Conservation (phyloP, 2,888 invertebrate species). For the Melieria omissa region DNA sequence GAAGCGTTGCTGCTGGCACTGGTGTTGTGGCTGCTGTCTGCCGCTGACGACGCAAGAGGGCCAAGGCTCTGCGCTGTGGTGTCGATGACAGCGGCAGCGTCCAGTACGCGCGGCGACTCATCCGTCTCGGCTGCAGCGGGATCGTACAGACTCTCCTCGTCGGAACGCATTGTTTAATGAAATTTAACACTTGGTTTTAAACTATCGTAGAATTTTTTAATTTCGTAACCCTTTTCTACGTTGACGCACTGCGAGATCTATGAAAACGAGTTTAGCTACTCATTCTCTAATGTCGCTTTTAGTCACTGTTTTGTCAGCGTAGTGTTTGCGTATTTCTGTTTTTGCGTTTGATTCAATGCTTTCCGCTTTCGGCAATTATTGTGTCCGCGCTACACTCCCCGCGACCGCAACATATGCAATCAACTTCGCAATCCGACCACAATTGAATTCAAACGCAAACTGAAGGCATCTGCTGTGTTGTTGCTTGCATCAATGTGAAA, state of each 20-base stretch:
- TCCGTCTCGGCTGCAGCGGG: slow-evolving; percentile 26
- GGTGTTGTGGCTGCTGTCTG: slow-evolving; percentile 35
- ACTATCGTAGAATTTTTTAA: no score
- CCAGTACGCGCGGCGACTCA: slow-evolving; percentile 36
- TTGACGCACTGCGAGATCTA: neutral
- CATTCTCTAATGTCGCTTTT: neutral
- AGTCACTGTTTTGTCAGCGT: neutral
- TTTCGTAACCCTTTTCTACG: no score
- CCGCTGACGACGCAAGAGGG: neutral
- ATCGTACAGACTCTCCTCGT: slow-evolving; percentile 51
- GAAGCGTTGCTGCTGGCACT: slow-evolving; percentile 16
- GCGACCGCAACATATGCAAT: no score
- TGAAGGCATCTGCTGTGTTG: neutral
- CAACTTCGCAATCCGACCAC: neutral
- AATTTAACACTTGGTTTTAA: no score
- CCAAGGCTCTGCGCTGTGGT: neutral
- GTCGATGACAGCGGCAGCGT: slow-evolving; percentile 30
- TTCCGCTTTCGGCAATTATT: no score
- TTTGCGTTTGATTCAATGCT: no score
- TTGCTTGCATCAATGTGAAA: no score
- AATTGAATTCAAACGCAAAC: slow-evolving; percentile 1
- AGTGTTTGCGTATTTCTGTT: no score
- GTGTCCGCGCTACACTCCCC: no score
- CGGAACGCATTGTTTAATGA: slow-evolving; percentile 44
- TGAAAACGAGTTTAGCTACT: neutral